phyloP scores from a whole-genome alignment of 2,797 vertebrate species.

The Coccyzus lansbergi region DNA sequence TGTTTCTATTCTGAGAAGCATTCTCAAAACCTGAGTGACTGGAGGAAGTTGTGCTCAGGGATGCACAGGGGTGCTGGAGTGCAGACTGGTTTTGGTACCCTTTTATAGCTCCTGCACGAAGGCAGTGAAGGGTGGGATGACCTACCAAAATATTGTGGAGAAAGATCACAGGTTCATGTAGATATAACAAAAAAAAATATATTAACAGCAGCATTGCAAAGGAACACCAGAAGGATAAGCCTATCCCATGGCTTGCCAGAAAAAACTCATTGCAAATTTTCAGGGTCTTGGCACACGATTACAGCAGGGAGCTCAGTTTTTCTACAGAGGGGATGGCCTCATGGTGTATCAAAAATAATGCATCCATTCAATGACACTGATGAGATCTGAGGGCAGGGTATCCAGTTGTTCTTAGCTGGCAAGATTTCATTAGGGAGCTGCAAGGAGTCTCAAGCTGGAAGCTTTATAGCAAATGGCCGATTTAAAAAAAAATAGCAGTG shows the following conservation, averaged over 20 bases:
- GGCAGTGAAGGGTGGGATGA: fast-evolving
- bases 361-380: not conserved
- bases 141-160: not conserved
- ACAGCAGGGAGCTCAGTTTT: not conserved
- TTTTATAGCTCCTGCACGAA: fast-evolving
- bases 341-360: not conserved
- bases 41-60: not conserved
- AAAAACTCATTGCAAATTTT: not conserved
- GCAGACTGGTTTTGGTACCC: not conserved
- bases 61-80: fast-evolving
- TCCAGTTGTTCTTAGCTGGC: not conserved
- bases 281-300: no score
- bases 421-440: not conserved
- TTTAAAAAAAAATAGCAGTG: not conserved
- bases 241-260: not conserved
- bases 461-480: not conserved
- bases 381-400: not conserved
- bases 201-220: not conserved
- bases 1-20: not conserved
- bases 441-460: not conserved
- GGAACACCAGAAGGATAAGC: not conserved
- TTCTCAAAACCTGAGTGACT: not conserved
- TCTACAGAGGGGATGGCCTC: not conserved
- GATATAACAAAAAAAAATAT: not conserved
- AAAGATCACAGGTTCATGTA: not conserved